A percentile compares a stretch with the other conserved stretches of the same genome.
Conservation (phyloP, 2,113 vertebrate genomes). For the Fukomys damarensis region DNA sequence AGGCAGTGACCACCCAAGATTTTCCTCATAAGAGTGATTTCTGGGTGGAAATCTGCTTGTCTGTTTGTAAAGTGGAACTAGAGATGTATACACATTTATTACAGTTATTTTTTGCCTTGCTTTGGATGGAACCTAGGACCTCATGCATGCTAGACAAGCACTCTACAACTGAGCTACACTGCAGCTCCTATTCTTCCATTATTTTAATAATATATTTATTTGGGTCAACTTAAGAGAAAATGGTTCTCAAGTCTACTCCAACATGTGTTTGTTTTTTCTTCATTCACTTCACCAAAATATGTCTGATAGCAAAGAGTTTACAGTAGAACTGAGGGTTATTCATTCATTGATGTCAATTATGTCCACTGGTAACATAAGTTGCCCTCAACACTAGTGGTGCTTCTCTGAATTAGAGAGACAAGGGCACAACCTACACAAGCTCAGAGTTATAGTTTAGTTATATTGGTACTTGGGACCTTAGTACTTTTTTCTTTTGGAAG, state of each 20-base stretch:
- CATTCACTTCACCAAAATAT: not conserved
- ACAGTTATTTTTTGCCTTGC: not conserved
- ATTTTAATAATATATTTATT: conserved; percentile 49
- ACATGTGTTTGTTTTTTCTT: not conserved
- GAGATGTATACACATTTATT: not conserved
- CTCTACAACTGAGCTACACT: not conserved
- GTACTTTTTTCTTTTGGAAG: not conserved
- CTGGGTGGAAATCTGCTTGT: not conserved
- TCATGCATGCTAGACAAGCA: not conserved
- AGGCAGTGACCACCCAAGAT: not conserved
- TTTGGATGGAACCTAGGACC: not conserved
- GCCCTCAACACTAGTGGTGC: not conserved
- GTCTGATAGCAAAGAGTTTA: not conserved
- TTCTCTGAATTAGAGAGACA: not conserved
- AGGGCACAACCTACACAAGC: not conserved
- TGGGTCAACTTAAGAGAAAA: not conserved
- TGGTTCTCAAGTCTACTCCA: not conserved
- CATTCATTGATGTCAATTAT: not conserved
- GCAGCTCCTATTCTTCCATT: not conserved
- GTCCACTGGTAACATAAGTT: not conserved
- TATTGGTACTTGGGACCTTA: not conserved
- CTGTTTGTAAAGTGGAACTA: not conserved
- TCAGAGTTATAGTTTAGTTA: not conserved
- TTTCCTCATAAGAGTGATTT: conserved; percentile 27
- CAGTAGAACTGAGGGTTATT: not conserved